phyloP scores from a whole-genome alignment of 2,888 invertebrate species.

The Drosophila nigricruria region DNA sequence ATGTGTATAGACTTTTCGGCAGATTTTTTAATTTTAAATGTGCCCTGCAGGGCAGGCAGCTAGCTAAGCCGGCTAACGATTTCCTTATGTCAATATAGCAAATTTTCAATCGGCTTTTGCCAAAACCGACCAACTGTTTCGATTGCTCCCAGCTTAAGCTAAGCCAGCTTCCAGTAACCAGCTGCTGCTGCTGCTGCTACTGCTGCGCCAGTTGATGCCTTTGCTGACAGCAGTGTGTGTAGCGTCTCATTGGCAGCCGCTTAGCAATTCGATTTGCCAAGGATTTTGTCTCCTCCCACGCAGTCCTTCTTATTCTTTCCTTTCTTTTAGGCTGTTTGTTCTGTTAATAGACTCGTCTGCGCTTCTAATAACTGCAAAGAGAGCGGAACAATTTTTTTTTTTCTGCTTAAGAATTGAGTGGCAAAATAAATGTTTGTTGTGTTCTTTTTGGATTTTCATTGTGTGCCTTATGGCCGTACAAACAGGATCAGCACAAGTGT shows the following conservation, averaged over 20 bases:
- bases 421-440: conserved; percentile 45
- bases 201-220: conserved; percentile 20
- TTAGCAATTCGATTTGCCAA: conserved; percentile 56
- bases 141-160: conserved; percentile 22
- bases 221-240: conserved; percentile 39
- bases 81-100: conserved; percentile 78
- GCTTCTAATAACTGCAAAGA: conserved; percentile 71
- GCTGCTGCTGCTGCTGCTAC: conserved; percentile 9
- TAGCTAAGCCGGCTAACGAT: conserved; percentile 78
- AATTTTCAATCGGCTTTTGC: conserved; percentile 77
- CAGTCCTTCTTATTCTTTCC: conserved; percentile 9
- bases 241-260: conserved; percentile 53
- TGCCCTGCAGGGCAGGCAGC: conserved; percentile 37
- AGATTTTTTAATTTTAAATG: conserved; percentile 71
- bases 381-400: conserved; percentile 28
- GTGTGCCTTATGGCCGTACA: conserved; percentile 49
- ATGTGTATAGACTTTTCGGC: conserved; percentile 31
- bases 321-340: conserved; percentile 57
- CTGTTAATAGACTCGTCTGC: conserved; percentile 67
- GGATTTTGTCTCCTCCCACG: conserved; percentile 7
- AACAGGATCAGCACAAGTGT: conserved; percentile 27
- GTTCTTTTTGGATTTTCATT: conserved; percentile 49
- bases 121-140: conserved; percentile 58
- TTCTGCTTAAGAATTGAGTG: conserved; percentile 51
- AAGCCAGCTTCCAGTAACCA: conserved; percentile 9